phyloP scores from a whole-genome alignment of 2,888 invertebrate genomes.

The Trissoscelio sp. region DNA sequence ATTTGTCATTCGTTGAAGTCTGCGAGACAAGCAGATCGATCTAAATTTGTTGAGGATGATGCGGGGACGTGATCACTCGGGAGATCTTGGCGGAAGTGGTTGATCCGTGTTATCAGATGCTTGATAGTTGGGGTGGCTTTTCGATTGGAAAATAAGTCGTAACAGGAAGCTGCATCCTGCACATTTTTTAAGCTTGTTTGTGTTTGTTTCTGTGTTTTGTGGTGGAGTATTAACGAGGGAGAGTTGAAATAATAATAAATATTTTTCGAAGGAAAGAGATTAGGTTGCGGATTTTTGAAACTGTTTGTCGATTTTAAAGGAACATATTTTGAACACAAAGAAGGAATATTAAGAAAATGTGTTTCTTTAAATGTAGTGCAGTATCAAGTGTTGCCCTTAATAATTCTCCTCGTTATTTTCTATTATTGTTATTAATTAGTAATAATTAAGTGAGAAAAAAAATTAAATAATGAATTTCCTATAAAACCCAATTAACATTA shows the following conservation, averaged over 20 bases:
- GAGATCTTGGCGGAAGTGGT: constrained; percentile 24
- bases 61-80: constrained; percentile 21
- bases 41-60: constrained; percentile 54
- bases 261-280: background rate
- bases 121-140: background rate
- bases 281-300: background rate
- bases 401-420: no score
- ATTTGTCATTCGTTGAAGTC: constrained; percentile 45
- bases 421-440: no score
- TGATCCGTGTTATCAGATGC: constrained; percentile 8
- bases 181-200: constrained; percentile 8
- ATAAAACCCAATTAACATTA: background rate
- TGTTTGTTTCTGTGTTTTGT: constrained; percentile 15
- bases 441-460: no score
- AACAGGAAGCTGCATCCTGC: constrained; percentile 17
- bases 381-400: no score
- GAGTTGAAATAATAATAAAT: background rate
- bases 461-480: no score
- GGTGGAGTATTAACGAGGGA: constrained; percentile 7
- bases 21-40: constrained; percentile 43
- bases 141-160: background rate
- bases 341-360: no score
- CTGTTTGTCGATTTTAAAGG: no score
- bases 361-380: no score
- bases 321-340: no score